These are phyloP conservation scores for Colletes collaris DNA, from an alignment of 2,888 invertebrate genomes.

Conservation along the genomic window DNA sequence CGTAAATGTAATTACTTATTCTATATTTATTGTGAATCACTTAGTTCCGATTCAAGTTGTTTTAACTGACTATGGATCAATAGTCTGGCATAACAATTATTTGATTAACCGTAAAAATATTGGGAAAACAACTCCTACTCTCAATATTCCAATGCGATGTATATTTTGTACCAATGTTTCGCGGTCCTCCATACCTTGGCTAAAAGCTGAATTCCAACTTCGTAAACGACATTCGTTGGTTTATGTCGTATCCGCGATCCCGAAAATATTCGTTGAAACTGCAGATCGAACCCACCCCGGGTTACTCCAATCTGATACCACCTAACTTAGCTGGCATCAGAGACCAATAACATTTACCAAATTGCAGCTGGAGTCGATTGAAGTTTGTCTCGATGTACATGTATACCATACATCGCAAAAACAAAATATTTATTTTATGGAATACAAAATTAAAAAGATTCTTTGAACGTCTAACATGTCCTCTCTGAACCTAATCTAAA, in stretches of 20 bases:
- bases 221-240: conserved; percentile 42
- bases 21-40: too few species aligned
- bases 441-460: neutral
- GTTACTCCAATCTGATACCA: conserved; percentile 65
- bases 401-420: neutral
- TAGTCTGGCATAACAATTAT: too few species aligned
- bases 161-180: conserved; percentile 19
- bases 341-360: conserved; percentile 62
- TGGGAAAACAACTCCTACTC: neutral
- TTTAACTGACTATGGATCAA: too few species aligned
- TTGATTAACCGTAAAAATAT: neutral
- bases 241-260: conserved; percentile 51
- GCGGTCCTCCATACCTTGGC: conserved; percentile 19
- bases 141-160: conserved; percentile 9
- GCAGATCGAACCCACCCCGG: conserved; percentile 45
- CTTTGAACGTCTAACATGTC: too few species aligned
- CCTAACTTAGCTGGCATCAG: conserved; percentile 64
- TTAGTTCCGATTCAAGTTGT: too few species aligned
- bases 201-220: conserved; percentile 35
- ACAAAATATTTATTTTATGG: neutral
- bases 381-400: conserved; percentile 40
- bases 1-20: too few species aligned
- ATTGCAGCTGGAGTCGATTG: conserved; percentile 42
- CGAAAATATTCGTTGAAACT: conserved; percentile 61
- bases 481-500: too few species aligned